phyloP scores from a whole-genome alignment of 2,113 vertebrate species.

The Cochlearius cochlearius region DNA sequence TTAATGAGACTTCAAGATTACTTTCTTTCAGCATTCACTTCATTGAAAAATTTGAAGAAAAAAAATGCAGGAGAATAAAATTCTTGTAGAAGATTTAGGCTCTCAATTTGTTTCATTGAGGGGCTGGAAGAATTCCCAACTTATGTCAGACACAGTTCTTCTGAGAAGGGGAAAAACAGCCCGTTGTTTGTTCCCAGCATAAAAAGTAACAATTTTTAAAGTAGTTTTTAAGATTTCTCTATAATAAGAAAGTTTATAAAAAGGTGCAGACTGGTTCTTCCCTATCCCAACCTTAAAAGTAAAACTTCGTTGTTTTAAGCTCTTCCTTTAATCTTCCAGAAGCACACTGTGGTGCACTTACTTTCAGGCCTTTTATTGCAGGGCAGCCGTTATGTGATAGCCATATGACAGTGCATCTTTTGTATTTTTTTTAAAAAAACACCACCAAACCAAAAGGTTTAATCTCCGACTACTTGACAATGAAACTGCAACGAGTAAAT shows the following conservation, averaged over 20 bases:
- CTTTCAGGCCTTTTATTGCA: neutral
- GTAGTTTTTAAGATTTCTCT: neutral
- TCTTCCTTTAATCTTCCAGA: neutral
- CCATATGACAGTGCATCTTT: neutral
- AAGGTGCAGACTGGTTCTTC: neutral
- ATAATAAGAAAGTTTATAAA: neutral
- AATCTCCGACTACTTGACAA: neutral
- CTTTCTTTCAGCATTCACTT: neutral
- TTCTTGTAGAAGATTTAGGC: neutral
- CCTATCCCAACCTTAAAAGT: neutral
- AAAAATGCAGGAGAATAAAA: neutral
- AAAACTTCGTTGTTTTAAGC: neutral
- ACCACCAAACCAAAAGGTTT: neutral
- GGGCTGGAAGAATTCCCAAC: neutral
- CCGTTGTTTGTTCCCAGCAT: neutral
- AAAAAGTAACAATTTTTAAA: neutral
- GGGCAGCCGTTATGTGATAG: neutral
- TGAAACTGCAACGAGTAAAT: neutral
- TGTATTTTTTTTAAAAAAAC: neutral
- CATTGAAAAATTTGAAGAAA: neutral
- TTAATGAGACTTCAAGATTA: neutral
- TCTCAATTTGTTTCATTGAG: neutral
- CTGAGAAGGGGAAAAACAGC: neutral
- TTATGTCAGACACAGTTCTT: neutral
- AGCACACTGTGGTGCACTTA: neutral